Evolutionary conservation across 1,140 invertebrate species (phyloP), one percentile per base, ranked within the genome.

Genomic region (Drosophila obscura): DNA sequence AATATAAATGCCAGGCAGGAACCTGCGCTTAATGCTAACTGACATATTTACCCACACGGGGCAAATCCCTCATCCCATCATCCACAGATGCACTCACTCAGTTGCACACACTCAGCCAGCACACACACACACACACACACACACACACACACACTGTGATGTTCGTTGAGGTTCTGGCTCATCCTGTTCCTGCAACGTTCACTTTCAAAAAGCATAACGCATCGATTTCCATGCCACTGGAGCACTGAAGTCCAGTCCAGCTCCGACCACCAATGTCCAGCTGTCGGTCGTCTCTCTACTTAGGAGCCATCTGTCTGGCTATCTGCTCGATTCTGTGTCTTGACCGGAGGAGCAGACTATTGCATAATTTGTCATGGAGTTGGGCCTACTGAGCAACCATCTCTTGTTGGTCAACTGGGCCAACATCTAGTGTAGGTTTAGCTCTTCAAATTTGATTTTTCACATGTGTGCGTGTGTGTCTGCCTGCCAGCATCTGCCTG

Each of bases 1-100:
- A 78, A 81, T 81, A 84, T 78, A 81, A 75, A 66, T 77, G 81
- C 62, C 66, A 63, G 46, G 46, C 72, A 73, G 72, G 72, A 63
- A 67, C 60, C 75, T 76, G 60, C 66, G 77, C 79, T 76, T 83
- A 85, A 85, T 82, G 79, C 67, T 71, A 87, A 82, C 82, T 83
- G 82, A 85, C 82, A 87, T 85, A 81, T 81, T 85, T 85, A 72
- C 80, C 83, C 79, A 72, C 72, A 87, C 73, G 61, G 67, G 75
- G 19, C 28, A 31, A 8, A 31, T 0, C 31, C 31, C 8, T 8
- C 31, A 24, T 24, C 2, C 31, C 31, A 31, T 31, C 31, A 31
- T 31, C 31, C 8, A 31, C 31, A 48, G 55, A 5, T 39, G 35
- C 35, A 39, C 8, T 35, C 31, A 7, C 28, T 19, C 19, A 31